A percentile compares a stretch with the other conserved stretches of the same genome.
These are phyloP conservation scores for Amiota communis DNA, from an alignment of 2,888 invertebrate species.

Conservation along the genomic window DNA sequence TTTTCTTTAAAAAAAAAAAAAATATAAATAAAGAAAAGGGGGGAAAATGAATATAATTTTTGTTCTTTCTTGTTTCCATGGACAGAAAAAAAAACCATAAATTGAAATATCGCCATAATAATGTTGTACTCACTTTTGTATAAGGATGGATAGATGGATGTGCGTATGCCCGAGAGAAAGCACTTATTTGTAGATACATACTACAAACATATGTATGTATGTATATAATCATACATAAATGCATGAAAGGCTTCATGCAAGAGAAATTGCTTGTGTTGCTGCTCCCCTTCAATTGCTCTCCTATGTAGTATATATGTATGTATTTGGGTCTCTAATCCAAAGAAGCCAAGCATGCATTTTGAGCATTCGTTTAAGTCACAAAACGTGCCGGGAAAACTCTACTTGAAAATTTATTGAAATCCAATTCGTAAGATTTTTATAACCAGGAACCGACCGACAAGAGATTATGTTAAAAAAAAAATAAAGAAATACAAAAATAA, in stretches of 20 bases:
- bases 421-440: constrained; percentile 46
- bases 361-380: constrained; percentile 37
- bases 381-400: constrained; percentile 42
- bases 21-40: not conserved
- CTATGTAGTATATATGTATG: not conserved
- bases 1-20: constrained; percentile 55
- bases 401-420: constrained; percentile 50
- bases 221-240: not conserved
- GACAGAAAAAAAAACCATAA: constrained; percentile 45
- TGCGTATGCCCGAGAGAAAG: not conserved
- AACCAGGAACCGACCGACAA: constrained; percentile 20
- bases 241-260: no score
- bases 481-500: constrained; percentile 22
- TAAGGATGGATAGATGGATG: constrained; percentile 13
- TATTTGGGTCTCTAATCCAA: not conserved
- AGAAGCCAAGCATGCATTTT: constrained; percentile 6
- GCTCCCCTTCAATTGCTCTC: not conserved
- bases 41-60: not conserved
- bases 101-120: constrained; percentile 54
- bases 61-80: not conserved
- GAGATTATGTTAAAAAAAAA: not conserved
- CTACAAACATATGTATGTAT: no score
- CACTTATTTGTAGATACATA: no score
- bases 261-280: no score
- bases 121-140: not conserved